These are phyloP conservation scores for Actias luna DNA, from an alignment of 2,888 invertebrate species.

Conservation along the genomic window DNA sequence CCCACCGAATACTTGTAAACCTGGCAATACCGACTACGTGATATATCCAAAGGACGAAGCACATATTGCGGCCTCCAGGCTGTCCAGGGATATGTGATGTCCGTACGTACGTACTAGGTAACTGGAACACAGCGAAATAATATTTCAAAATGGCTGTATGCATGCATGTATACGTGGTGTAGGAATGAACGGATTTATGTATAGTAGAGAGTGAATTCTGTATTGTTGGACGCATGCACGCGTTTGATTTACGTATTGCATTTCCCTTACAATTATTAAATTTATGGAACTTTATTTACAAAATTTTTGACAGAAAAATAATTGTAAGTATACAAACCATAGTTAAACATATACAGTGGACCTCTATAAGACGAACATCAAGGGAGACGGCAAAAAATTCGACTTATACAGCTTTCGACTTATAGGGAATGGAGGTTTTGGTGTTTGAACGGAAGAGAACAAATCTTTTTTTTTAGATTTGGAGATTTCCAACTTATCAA, in stretches of 20 bases:
- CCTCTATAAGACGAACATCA: no score
- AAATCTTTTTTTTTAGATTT: no score
- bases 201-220: background rate
- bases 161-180: background rate
- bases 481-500: no score
- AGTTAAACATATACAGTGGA: no score
- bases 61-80: constrained; percentile 6
- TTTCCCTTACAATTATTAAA: background rate
- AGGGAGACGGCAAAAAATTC: no score
- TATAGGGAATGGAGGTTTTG: no score
- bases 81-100: constrained; percentile 7
- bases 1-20: background rate
- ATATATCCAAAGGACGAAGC: constrained; percentile 1
- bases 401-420: no score
- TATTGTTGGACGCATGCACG: background rate
- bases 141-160: background rate
- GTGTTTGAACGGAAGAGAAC: no score
- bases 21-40: background rate
- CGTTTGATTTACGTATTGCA: background rate
- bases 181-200: background rate
- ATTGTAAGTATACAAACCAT: no score
- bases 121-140: constrained; percentile 1
- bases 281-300: no score
- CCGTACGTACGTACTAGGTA: background rate
- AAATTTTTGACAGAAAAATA: no score